Evolutionary conservation across 2,113 vertebrate species (phyloP).

Genomic region (Stegostoma tigrinum): DNA sequence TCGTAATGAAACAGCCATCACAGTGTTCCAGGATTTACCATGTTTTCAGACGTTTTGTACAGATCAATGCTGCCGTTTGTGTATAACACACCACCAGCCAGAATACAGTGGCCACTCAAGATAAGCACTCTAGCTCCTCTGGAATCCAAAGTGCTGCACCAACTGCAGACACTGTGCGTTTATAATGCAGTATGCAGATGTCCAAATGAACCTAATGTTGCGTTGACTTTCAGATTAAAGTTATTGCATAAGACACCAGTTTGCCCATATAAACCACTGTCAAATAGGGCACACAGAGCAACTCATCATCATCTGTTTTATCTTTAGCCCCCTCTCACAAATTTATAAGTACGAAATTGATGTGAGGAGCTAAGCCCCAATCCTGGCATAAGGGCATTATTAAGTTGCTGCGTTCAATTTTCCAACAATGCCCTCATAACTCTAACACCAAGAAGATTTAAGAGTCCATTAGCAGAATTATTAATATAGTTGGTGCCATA

Average conservation of each 20-base stretch:
- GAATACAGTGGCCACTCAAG: background rate
- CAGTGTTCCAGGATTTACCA: background rate
- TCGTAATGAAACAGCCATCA: background rate
- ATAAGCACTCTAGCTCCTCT: background rate
- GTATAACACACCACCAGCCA: background rate
- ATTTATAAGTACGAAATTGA: background rate
- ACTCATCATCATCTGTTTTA: background rate
- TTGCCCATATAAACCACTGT: too few species aligned
- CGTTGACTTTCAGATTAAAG: background rate
- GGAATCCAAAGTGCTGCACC: background rate
- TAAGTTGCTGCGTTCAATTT: background rate
- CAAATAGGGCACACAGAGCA: background rate
- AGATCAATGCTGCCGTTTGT: background rate
- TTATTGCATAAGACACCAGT: background rate
- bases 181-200: background rate
- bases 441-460: background rate
- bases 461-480: background rate
- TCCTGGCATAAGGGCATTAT: background rate
- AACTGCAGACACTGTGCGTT: background rate
- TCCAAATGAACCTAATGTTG: background rate
- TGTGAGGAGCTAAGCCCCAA: background rate
- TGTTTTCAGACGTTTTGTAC: too few species aligned
- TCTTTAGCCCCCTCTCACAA: background rate
- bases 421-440: background rate
- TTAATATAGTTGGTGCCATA: background rate